phyloP scores from a whole-genome alignment of 2,113 vertebrate species.

The Bubo scandiacus region DNA sequence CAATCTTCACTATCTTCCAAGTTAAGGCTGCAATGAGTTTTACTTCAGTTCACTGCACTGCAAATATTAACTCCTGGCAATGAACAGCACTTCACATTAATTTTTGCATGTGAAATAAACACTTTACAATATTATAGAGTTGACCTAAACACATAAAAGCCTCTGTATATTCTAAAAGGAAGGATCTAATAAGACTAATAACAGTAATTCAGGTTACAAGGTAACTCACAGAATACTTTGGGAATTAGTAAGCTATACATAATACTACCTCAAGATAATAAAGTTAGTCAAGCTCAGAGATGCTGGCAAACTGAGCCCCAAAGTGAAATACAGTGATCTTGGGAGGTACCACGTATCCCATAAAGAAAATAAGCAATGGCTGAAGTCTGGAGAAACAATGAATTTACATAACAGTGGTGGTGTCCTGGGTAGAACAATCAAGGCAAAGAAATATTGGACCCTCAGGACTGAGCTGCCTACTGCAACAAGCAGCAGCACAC shows the following conservation, averaged over 20 bases:
- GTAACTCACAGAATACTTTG: background rate
- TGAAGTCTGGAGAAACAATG: background rate
- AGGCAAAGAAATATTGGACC: background rate
- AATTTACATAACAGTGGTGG: background rate
- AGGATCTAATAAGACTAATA: background rate
- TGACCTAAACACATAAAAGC: background rate
- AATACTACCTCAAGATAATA: background rate
- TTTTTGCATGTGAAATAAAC: background rate
- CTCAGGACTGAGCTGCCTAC: background rate
- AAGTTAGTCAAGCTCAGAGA: background rate
- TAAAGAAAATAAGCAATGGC: background rate
- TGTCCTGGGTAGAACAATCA: background rate
- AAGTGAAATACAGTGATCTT: background rate
- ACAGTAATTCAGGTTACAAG: background rate
- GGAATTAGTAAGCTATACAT: background rate
- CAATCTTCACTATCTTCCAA: background rate
- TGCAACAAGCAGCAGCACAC: background rate
- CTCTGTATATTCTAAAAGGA: background rate
- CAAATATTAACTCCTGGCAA: conserved; percentile 4
- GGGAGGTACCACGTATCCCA: background rate
- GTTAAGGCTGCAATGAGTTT: background rate
- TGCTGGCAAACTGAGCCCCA: background rate
- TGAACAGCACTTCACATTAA: background rate
- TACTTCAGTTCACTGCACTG: background rate
- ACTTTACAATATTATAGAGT: background rate